Percentiles rank a stretch among this genome's conserved stretches.
Conservation (phyloP, 2,113 vertebrate species). For the Blennius ocellaris region DNA sequence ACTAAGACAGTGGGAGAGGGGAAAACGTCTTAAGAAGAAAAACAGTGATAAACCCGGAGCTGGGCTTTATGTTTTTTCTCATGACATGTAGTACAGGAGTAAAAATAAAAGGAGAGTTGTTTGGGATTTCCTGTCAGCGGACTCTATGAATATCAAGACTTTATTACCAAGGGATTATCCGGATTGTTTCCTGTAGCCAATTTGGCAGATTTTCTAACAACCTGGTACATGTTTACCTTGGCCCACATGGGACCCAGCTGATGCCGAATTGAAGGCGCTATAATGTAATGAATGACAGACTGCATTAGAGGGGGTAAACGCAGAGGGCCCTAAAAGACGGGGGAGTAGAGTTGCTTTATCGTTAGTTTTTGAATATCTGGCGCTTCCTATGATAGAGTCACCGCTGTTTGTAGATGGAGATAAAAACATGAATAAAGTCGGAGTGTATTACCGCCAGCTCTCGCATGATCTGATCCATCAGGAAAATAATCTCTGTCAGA, state of each 20-base stretch:
- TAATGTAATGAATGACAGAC: constrained; percentile 42
- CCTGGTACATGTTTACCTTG: constrained; percentile 74
- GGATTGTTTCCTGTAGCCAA: constrained; percentile 76
- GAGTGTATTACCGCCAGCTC: constrained; percentile 46
- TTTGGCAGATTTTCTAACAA: constrained; percentile 75
- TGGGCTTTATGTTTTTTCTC: constrained; percentile 48
- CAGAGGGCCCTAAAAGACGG: not conserved
- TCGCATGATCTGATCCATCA: constrained; percentile 48
- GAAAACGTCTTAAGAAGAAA: constrained; percentile 23
- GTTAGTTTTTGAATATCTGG: constrained; percentile 9
- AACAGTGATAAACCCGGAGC: constrained; percentile 41
- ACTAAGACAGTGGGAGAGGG: not conserved
- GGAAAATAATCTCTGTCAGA: constrained; percentile 13
- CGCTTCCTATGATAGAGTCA: constrained; percentile 13
- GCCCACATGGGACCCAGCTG: constrained; percentile 71
- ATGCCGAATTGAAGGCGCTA: constrained; percentile 40
- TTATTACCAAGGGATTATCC: constrained; percentile 75
- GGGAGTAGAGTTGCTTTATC: constrained; percentile 1
- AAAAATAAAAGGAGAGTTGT: constrained; percentile 58
- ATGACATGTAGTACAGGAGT: constrained; percentile 47
- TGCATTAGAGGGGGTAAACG: constrained; percentile 15
- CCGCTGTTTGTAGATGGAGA: constrained; percentile 36
- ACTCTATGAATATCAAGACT: constrained; percentile 69
- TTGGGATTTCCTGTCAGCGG: constrained; percentile 76
- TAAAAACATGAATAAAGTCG: constrained; percentile 52